Conservation (phyloP, 2,797 vertebrate genomes). For the Thalassophryne amazonica region DNA sequence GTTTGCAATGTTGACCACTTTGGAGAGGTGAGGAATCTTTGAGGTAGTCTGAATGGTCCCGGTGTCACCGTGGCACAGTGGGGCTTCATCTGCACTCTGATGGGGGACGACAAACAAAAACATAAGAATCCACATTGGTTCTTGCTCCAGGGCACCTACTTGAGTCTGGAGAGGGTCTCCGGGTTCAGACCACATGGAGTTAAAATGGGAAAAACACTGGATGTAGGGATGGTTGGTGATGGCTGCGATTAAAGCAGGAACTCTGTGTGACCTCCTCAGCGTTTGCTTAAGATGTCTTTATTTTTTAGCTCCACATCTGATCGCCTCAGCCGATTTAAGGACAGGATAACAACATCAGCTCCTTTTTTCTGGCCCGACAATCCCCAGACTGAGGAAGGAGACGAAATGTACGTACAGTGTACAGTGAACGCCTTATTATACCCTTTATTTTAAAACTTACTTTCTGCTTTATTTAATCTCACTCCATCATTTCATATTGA, state of each 20-base stretch:
- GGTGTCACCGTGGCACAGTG: conserved; percentile 11
- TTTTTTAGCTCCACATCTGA: conserved; percentile 29
- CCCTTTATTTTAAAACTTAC: no score
- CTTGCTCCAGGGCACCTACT: conserved; percentile 42
- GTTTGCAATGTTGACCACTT: conserved; percentile 75
- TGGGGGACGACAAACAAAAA: conserved; percentile 11
- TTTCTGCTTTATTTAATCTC: not conserved
- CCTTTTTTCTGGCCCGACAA: not conserved
- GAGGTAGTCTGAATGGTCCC: conserved; percentile 61
- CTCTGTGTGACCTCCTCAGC: conserved; percentile 26
- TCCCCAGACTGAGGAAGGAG: no score
- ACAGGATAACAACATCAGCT: conserved; percentile 30
- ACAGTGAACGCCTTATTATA: no score
- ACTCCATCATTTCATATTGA: conserved; percentile 9
- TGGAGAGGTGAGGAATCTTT: conserved; percentile 69
- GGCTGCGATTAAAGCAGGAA: no score
- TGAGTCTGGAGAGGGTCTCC: conserved; percentile 34
- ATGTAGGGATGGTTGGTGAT: conserved; percentile 15
- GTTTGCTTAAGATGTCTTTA: no score
- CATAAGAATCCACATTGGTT: conserved; percentile 44
- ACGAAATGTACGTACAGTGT: no score
- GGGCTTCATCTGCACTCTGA: conserved; percentile 52
- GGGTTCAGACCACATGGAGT: conserved; percentile 23
- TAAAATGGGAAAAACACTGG: no score
- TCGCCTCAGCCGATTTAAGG: conserved; percentile 27